Base-by-base conservation (phyloP, 2,113 vertebrate genomes). In the Microtus richardsoni region DNA sequence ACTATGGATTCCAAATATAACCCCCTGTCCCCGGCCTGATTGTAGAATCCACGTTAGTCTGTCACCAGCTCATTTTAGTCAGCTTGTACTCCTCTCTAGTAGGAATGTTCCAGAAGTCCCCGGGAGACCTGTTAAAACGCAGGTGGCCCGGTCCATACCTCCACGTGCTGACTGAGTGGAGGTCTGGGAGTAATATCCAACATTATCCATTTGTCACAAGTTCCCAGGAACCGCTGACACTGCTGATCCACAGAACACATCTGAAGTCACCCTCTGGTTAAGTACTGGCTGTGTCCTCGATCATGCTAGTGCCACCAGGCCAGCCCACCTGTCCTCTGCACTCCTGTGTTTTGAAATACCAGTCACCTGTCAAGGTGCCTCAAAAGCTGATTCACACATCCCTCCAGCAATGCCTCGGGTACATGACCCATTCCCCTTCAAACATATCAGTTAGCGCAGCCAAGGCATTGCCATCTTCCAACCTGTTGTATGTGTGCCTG, bases 281-380 rank as follows among this genome's bases (percentile, higher is more conserved):
- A 52, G 21, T 52, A 47, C 49, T 28, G 3, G 28, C 39, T 9
- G 2, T 0, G 5, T 52, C 71, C 66, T 71, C 11, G 5, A 19
- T 49, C 58, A 22, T 5, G 5, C 49, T 33, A 0, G 14, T 21
- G 49, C 16, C 17, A n/a, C 22, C 10, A 22, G 0, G 2, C 54
- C 17, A 39, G 17, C 26, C 16, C 1, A 3, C 36, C 21, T 28
- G 30, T 49, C 24, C 12, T 70, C 44, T 26, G 24, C 39, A 70
- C 26, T 39, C 26, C 8, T 36, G 24, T 0, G 12, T 17, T 17
- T 64, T 28, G 7, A 80, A 83, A 49, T 41, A 21, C 33, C 16
- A 41, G 94, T 5, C 66, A 41, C 16, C 88, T 77, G 60, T 58
- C 75, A 92, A 84, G 19, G 52, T 22, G 82, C 5, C 28, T 96